A percentile compares a stretch with the other conserved stretches of the same genome.
Evolutionary conservation across 2,113 vertebrate genomes (phyloP).

Genomic region (Calcarius ornatus): DNA sequence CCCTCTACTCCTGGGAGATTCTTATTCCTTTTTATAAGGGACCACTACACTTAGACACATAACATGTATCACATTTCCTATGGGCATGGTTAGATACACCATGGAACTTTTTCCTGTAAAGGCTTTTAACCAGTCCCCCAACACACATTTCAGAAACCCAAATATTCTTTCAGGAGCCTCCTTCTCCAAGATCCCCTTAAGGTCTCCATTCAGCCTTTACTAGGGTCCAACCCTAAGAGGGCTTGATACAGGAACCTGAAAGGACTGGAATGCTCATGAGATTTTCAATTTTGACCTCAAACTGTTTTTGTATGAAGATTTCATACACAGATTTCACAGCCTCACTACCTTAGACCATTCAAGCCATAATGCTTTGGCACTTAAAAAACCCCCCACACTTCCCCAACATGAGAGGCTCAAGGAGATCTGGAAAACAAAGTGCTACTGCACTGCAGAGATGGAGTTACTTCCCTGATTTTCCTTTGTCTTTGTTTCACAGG

Average conservation of each 20-base stretch:
- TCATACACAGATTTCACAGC: background rate
- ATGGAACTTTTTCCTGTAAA: background rate
- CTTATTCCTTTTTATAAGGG: background rate
- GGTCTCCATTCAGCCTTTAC: background rate
- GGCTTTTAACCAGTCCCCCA: background rate
- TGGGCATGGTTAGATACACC: background rate
- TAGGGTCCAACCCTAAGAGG: background rate
- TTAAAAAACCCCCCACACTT: background rate
- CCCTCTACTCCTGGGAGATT: background rate
- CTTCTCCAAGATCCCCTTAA: background rate
- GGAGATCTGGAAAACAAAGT: background rate
- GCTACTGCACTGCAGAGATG: background rate
- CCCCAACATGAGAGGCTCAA: background rate
- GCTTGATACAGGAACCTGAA: background rate
- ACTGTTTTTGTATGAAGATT: background rate
- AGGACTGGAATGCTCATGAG: background rate
- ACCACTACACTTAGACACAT: background rate
- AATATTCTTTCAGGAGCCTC: background rate
- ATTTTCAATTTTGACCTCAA: background rate
- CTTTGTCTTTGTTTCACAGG: background rate
- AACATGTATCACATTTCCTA: background rate
- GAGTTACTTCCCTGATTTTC: background rate
- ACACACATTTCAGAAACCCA: background rate
- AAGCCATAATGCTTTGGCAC: background rate
- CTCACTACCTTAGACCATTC: background rate